Conservation (phyloP, 2,797 vertebrate species). For the Bovichtus diacanthus region DNA sequence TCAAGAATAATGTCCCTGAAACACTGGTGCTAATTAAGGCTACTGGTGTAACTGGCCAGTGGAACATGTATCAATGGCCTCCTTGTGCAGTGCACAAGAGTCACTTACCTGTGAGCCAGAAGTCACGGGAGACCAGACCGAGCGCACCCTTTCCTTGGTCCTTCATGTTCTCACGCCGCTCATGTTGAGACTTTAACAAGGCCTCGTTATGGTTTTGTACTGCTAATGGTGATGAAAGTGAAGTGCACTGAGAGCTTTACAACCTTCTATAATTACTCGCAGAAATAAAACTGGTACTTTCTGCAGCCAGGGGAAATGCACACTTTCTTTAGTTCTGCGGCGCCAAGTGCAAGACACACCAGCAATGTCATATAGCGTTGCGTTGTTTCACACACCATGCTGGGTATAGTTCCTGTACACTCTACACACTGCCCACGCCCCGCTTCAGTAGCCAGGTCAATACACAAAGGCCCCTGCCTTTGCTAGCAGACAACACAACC, state of each 20-base stretch:
- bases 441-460: conserved; percentile 4
- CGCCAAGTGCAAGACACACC: background rate
- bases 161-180: conserved; percentile 60
- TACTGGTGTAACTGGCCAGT: conserved; percentile 22
- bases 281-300: conserved; percentile 30
- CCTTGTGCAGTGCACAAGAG: conserved; percentile 35
- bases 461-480: background rate
- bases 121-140: conserved; percentile 55
- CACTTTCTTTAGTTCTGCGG: background rate
- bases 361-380: background rate
- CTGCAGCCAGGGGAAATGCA: conserved; percentile 7
- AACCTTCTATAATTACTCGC: conserved; percentile 30
- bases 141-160: conserved; percentile 24
- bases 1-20: conserved; percentile 44
- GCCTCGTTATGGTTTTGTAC: conserved; percentile 39
- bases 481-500: background rate
- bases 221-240: conserved; percentile 41
- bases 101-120: conserved; percentile 48
- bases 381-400: background rate
- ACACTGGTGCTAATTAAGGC: conserved; percentile 63
- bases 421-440: background rate
- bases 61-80: conserved; percentile 50
- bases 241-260: conserved; percentile 36
- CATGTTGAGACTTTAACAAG: conserved; percentile 56
- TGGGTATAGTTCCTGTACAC: background rate